These are phyloP conservation scores for Cyphomyrmex costatus DNA, from an alignment of 1,140 invertebrate genomes.

Conservation along the genomic window DNA sequence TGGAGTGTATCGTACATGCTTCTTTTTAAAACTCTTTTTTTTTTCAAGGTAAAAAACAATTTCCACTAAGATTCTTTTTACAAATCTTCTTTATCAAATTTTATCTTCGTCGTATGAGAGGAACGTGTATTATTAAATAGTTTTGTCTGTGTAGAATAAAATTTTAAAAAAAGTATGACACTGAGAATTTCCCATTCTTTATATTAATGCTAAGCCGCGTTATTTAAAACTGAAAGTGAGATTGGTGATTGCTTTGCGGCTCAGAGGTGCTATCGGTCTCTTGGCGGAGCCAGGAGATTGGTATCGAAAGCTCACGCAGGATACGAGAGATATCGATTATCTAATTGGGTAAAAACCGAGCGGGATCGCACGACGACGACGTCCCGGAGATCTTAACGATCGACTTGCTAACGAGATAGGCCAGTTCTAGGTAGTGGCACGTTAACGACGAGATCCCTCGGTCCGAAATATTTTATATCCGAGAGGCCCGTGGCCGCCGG, in stretches of 20 bases:
- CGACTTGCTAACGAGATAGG: constrained; percentile 78
- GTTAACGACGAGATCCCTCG: constrained; percentile 70
- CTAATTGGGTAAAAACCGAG: constrained; percentile 79
- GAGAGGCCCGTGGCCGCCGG: constrained; percentile 47
- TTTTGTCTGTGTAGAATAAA: neutral
- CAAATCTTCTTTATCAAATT: neutral
- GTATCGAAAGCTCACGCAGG: constrained; percentile 61
- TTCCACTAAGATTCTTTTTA: neutral
- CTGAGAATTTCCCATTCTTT: neutral
- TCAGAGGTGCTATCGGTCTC: neutral
- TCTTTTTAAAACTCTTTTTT: neutral
- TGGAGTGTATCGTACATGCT: neutral
- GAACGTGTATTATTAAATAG: neutral
- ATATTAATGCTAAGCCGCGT: too few relatives aligned
- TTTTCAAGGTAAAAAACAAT: neutral
- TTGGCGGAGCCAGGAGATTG: constrained; percentile 58
- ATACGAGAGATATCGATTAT: constrained; percentile 72
- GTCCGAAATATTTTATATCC: constrained; percentile 78
- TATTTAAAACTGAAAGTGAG: constrained; percentile 21
- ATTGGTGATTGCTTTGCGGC: neutral
- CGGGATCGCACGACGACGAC: constrained; percentile 69
- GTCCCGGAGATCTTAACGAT: constrained; percentile 78
- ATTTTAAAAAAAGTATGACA: neutral
- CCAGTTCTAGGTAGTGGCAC: constrained; percentile 77
- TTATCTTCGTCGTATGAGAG: neutral